Base-by-base conservation (phyloP, 2,888 invertebrate genomes). In the Drosophila anceps region DNA sequence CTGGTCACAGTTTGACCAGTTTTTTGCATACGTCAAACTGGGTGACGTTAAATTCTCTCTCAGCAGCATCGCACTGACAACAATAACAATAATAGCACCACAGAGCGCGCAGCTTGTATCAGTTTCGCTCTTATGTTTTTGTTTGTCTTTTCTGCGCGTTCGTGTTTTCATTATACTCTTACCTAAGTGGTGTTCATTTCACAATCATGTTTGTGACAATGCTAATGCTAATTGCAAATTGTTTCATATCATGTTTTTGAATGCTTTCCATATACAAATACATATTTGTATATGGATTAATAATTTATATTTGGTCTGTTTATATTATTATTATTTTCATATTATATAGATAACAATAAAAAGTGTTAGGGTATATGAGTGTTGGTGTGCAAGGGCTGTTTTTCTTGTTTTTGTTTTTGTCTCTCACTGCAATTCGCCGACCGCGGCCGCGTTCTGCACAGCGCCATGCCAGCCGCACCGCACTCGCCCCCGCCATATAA, bases 41-140 rank as follows among this genome's bases (percentile, higher is more conserved):
- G n/a, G 61, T 59, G 55, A 59, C 27, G 43, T 50, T 55, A 60
- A 74, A 53, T 54, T 51, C 71, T 65, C 62, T 72, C 65, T 72
- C 77, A 88, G 88, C 83, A 88, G 88, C 83, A 88, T 88, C 83
- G 71, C 73, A 63, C 37, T 62, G 81, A 57, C 75, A 66, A 72
- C 37, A 67, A 62, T 54, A 72, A 66, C 76, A 78, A 75, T 65
- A 68, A 71, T 71, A 78, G 55, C 53, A 73, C 59, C 35, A 37
- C 46, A 55, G 73, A 76, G 73, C 73, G 81, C 72, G 64, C 63
- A 53, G 71, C 54, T 81, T 80, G 81, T 83, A 81, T 76, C 87
- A 86, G 74, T 89, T 81, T 86, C 87, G 81, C 87, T 87, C 82
- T 79, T 73, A 50, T 72, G 81, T 88, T 86, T 85, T 82, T 82